A percentile compares a stretch with the other conserved stretches of the same genome.
Conservation (phyloP, 2,113 vertebrate species). For the Tiliqua scincoides region DNA sequence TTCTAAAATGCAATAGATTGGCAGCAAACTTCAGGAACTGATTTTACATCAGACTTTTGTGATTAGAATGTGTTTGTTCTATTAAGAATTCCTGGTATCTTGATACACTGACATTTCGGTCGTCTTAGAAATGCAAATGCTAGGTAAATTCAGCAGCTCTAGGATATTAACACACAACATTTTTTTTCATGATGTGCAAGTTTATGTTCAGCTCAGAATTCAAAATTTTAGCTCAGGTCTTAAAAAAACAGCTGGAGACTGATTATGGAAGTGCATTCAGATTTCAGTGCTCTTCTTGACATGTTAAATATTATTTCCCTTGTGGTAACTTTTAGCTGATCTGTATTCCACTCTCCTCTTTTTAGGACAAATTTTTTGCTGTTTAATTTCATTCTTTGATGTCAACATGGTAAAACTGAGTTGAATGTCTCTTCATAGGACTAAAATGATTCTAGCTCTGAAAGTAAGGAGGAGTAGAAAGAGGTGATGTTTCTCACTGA, state of each 20-base stretch:
- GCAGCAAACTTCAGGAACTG: background rate
- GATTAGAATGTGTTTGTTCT: constrained; percentile 29
- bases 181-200: constrained; percentile 9
- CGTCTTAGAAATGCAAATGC: constrained; percentile 13
- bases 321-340: background rate
- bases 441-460: background rate
- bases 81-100: constrained; percentile 25
- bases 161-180: background rate
- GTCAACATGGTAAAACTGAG: background rate
- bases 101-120: constrained; percentile 1
- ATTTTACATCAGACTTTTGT: constrained; percentile 19
- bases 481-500: background rate
- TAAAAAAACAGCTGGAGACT: background rate
- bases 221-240: background rate
- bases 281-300: background rate
- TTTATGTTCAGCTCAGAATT: constrained; percentile 8
- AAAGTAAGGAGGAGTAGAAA: background rate
- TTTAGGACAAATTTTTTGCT: background rate
- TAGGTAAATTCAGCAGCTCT: background rate
- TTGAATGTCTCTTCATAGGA: constrained; percentile 2
- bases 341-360: background rate
- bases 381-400: background rate
- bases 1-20: constrained; percentile 40
- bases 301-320: background rate
- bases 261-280: background rate